Evolutionary conservation across 2,113 vertebrate species (phyloP).

Genomic region (Cyanoliseus patagonus): DNA sequence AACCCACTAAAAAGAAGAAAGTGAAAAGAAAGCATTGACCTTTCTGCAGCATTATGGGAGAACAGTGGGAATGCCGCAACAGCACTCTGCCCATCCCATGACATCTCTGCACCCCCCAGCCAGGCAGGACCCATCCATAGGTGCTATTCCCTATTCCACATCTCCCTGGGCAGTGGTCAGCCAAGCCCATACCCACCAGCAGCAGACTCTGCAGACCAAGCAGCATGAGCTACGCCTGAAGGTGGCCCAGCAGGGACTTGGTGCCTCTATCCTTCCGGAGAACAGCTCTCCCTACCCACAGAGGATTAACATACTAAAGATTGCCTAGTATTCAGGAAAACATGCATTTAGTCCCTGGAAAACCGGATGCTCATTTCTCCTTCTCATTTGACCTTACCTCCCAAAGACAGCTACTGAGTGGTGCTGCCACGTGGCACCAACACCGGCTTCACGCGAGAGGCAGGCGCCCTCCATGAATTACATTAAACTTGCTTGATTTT

Average conservation of each 20-base stretch:
- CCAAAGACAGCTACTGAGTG: background rate
- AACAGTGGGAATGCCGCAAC: background rate
- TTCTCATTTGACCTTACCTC: background rate
- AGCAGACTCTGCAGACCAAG: background rate
- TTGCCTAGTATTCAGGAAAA: background rate
- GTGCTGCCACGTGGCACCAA: background rate
- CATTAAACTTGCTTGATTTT: background rate
- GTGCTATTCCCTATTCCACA: background rate
- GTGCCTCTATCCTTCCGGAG: rapidly evolving
- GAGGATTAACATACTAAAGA: background rate
- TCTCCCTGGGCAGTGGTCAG: background rate
- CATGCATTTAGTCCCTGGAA: background rate
- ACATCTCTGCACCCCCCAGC: background rate
- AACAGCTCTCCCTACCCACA: background rate
- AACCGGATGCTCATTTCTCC: background rate
- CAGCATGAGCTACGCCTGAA: rapidly evolving
- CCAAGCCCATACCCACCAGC: rapidly evolving
- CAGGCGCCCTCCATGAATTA: background rate
- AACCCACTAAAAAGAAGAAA: background rate
- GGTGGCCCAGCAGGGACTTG: background rate
- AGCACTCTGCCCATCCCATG: rapidly evolving
- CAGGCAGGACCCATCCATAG: background rate
- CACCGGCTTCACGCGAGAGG: rapidly evolving
- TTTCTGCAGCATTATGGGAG: background rate
- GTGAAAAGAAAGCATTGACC: background rate